Evolutionary conservation across 1,140 invertebrate genomes (phyloP).

Genomic region (Drosophila nannoptera): DNA sequence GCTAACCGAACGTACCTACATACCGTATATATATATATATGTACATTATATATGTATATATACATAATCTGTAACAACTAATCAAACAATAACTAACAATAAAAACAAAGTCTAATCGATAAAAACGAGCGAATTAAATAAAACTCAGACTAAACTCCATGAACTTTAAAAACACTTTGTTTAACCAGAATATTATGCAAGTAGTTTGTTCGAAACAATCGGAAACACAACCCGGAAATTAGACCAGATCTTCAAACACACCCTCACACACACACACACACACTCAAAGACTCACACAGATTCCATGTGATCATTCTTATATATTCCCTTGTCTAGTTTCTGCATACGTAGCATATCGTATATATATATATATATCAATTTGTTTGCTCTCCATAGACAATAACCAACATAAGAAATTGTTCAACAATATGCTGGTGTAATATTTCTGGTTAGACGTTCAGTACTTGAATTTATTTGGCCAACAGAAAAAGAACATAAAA

Average conservation of each 20-base stretch:
- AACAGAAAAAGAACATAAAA: conserved; percentile 21
- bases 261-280: neutral
- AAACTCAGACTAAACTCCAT: conserved; percentile 66
- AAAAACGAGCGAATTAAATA: conserved; percentile 53
- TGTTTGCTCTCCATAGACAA: conserved; percentile 64
- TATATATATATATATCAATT: conserved; percentile 27
- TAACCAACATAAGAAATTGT: conserved; percentile 71
- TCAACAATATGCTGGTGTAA: conserved; percentile 79
- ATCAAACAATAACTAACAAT: conserved; percentile 33
- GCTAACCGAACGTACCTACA: conserved; percentile 69
- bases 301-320: conserved; percentile 9
- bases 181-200: conserved; percentile 79
- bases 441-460: conserved; percentile 79
- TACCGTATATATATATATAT: conserved; percentile 1
- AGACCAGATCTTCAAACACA: no score
- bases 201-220: conserved; percentile 73
- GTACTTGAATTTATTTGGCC: conserved; percentile 79
- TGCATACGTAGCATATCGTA: conserved; percentile 32
- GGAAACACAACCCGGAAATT: neutral
- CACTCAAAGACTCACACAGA: neutral
- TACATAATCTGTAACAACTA: conserved; percentile 50
- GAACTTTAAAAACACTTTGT: conserved; percentile 60
- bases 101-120: conserved; percentile 38
- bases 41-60: conserved; percentile 13
- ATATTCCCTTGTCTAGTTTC: conserved; percentile 18